phyloP scores from a whole-genome alignment of 1,140 invertebrate genomes.

The Eubasilissa regina region DNA sequence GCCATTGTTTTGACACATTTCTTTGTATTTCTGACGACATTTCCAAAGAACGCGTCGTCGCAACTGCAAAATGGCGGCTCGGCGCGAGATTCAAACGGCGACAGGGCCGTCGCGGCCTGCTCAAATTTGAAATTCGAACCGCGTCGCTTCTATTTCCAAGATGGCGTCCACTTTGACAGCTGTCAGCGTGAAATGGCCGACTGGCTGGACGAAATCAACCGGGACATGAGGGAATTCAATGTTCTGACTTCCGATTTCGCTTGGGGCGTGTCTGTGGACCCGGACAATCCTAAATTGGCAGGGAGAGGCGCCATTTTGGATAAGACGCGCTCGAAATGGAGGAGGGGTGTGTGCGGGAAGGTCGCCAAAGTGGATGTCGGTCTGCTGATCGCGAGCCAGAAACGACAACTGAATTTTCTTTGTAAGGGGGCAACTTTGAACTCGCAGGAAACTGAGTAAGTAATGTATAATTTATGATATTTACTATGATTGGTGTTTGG shows the following conservation, averaged over 20 bases:
- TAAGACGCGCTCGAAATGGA: constrained; percentile 42
- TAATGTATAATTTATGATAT: neutral
- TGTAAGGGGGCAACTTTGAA: constrained; percentile 51
- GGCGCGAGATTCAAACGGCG: neutral
- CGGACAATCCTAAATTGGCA: constrained; percentile 20
- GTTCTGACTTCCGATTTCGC: constrained; percentile 51
- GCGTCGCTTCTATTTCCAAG: constrained; percentile 1
- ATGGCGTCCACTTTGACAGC: neutral
- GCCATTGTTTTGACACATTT: neutral
- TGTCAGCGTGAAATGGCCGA: constrained; percentile 17
- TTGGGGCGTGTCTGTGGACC: constrained; percentile 50
- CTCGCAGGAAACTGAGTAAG: constrained; percentile 50
- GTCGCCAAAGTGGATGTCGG: neutral
- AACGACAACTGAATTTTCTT: constrained; percentile 48
- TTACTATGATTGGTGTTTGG: neutral
- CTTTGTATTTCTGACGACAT: neutral
- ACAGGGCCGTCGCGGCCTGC: constrained; percentile 17
- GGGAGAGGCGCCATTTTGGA: constrained; percentile 41
- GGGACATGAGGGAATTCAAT: constrained; percentile 46
- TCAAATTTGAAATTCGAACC: constrained; percentile 1
- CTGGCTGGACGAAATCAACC: constrained; percentile 53
- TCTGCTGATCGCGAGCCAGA: constrained; percentile 41
- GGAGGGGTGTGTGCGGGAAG: constrained; percentile 38
- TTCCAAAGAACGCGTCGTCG: neutral
- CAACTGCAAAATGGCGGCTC: constrained; percentile 10